Evolutionary conservation across 2,888 invertebrate genomes (phyloP).

Genomic region (Sphecodes monilicornis): DNA sequence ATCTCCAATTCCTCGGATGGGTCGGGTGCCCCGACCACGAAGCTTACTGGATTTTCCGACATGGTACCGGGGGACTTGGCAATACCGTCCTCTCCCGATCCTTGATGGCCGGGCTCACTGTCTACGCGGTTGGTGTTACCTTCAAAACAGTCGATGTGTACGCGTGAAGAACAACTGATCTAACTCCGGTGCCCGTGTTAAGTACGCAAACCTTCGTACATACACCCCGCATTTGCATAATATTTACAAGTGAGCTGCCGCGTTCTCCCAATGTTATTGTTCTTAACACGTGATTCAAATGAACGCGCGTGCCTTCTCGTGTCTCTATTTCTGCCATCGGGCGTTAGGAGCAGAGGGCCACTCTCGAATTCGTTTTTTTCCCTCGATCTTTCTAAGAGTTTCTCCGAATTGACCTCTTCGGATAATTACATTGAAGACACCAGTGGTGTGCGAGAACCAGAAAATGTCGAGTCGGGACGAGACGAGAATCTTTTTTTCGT

Average conservation of each 20-base stretch:
- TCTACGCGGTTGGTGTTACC: slow-evolving; percentile 76
- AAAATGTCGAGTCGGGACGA: no score
- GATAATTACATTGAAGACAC: no score
- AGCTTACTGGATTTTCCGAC: slow-evolving; percentile 81
- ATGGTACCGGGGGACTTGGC: slow-evolving; percentile 57
- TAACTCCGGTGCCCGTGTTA: neutral
- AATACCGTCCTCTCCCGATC: slow-evolving; percentile 40
- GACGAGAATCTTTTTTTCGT: no score
- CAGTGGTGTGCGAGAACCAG: no score
- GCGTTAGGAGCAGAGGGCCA: slow-evolving; percentile 1
- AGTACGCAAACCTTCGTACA: neutral
- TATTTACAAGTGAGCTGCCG: neutral
- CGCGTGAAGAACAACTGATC: slow-evolving; percentile 37
- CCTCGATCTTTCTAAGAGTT: no score
- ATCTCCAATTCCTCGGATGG: slow-evolving; percentile 77
- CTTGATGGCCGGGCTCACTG: slow-evolving; percentile 35
- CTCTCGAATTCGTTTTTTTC: neutral
- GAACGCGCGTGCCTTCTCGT: neutral
- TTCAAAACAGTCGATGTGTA: slow-evolving; percentile 77
- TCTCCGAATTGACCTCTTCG: no score
- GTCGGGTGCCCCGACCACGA: slow-evolving; percentile 80
- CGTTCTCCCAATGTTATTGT: slow-evolving; percentile 3
- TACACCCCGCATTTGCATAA: slow-evolving; percentile 6
- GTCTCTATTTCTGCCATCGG: neutral
- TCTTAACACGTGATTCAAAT: neutral